Percentiles rank a stretch among this genome's conserved stretches.
Conservation (phyloP, 2,797 vertebrate genomes). For the Setipinna tenuifilis region DNA sequence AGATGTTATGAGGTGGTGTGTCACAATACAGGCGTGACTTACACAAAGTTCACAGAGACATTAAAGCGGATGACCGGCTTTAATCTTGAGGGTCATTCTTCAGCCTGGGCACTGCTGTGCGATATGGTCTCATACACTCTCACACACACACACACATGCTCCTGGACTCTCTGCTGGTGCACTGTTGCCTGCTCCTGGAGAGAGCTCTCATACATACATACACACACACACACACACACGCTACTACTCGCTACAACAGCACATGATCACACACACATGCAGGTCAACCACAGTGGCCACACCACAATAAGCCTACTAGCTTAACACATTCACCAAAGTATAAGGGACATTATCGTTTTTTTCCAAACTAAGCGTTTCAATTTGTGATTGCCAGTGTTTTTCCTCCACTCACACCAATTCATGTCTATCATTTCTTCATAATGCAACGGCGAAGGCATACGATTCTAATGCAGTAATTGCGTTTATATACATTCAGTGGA, state of each 20-base stretch:
- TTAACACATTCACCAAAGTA: constrained; percentile 17
- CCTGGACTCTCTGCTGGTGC: not conserved
- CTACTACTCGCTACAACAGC: not conserved
- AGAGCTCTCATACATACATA: not conserved
- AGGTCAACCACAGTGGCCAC: constrained; percentile 1
- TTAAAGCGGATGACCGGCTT: not conserved
- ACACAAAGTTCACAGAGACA: not conserved
- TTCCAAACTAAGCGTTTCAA: not conserved
- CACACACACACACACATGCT: not conserved
- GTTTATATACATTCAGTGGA: constrained; percentile 48
- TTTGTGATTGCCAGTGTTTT: constrained; percentile 4
- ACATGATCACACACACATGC: constrained; percentile 21
- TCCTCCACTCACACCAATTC: constrained; percentile 18
- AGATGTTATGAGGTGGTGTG: not conserved
- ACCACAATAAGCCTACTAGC: constrained; percentile 22
- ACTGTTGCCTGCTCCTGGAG: not conserved
- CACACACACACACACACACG: not conserved
- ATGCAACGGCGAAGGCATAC: constrained; percentile 46
- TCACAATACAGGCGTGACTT: not conserved
- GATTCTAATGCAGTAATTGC: constrained; percentile 23
- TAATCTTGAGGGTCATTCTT: not conserved
- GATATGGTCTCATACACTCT: not conserved
- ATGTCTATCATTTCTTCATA: constrained; percentile 33
- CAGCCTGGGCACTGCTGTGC: not conserved
- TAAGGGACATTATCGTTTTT: not conserved